Evolutionary conservation across 2,113 vertebrate species (phyloP).

Genomic region (Panurus biarmicus): DNA sequence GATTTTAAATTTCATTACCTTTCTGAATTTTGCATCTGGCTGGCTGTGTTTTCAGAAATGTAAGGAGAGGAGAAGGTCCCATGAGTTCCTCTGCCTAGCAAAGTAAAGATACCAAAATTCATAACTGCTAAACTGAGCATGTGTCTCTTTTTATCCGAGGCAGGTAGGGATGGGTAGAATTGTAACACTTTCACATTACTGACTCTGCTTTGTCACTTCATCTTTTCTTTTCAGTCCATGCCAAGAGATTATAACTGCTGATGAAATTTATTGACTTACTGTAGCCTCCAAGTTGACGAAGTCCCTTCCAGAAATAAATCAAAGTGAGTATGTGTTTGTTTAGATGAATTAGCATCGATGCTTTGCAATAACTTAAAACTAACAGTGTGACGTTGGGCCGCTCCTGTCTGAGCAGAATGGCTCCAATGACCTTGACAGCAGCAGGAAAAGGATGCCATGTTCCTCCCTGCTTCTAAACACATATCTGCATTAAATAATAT

Average conservation of each 20-base stretch:
- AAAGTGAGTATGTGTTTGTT: slow-evolving; percentile 16
- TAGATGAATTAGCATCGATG: slow-evolving; percentile 33
- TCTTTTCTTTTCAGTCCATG: not conserved
- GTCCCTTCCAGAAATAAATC: slow-evolving; percentile 30
- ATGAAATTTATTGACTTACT: slow-evolving; percentile 59
- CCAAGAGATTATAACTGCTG: slow-evolving; percentile 20
- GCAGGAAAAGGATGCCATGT: not conserved
- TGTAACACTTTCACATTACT: not conserved
- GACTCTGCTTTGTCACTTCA: not conserved
- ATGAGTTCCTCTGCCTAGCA: not conserved
- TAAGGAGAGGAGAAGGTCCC: not conserved
- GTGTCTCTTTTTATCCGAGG: not conserved
- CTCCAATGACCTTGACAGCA: slow-evolving; percentile 6
- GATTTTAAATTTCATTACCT: not conserved
- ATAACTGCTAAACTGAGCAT: accelerated
- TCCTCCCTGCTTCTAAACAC: not conserved
- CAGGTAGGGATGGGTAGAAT: not conserved
- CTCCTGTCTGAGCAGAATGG: not conserved
- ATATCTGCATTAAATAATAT: not conserved
- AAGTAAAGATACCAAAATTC: not conserved
- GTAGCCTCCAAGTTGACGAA: slow-evolving; percentile 25
- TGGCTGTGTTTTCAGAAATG: not conserved
- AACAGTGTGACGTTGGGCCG: not conserved
- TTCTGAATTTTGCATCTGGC: not conserved
- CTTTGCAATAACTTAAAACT: slow-evolving; percentile 1